A percentile compares a stretch with the other conserved stretches of the same genome.
phyloP scores from a whole-genome alignment of 2,797 vertebrate species.

The Lerista edwardsae region DNA sequence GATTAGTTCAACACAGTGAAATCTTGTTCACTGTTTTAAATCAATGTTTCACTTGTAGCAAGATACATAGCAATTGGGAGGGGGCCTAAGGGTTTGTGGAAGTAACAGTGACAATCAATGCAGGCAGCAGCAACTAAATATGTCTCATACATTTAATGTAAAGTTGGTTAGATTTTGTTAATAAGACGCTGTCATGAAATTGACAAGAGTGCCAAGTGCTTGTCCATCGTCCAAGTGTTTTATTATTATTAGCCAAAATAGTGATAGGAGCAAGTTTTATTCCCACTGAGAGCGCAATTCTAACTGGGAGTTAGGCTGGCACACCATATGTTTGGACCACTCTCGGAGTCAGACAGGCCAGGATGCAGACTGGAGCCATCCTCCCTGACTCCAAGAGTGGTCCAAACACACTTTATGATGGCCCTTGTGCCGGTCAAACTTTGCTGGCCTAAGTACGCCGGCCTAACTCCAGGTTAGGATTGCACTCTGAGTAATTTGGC shows the following conservation, averaged over 20 bases:
- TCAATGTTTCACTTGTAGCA: neutral
- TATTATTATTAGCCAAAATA: neutral
- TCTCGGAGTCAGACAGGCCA: too few relatives aligned
- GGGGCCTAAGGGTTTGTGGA: neutral
- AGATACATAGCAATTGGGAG: neutral
- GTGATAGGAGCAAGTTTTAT: too few relatives aligned
- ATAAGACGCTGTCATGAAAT: neutral
- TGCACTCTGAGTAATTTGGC: neutral
- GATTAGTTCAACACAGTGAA: neutral
- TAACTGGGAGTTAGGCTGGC: too few relatives aligned
- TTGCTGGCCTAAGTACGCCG: too few relatives aligned
- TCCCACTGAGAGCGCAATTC: too few relatives aligned
- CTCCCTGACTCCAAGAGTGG: too few relatives aligned
- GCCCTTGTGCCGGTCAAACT: too few relatives aligned
- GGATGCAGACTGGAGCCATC: too few relatives aligned
- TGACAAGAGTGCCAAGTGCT: too few relatives aligned
- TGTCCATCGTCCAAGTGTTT: neutral
- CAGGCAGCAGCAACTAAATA: neutral
- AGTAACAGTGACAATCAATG: neutral
- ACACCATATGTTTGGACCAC: too few relatives aligned
- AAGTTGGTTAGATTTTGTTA: neutral
- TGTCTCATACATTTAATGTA: neutral
- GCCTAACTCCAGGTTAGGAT: too few relatives aligned
- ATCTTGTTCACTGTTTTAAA: slow-evolving; percentile 25
- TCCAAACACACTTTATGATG: too few relatives aligned